These are phyloP conservation scores for Ctenoplectra terminalis DNA, from an alignment of 1,140 invertebrate genomes.

Conservation along the genomic window DNA sequence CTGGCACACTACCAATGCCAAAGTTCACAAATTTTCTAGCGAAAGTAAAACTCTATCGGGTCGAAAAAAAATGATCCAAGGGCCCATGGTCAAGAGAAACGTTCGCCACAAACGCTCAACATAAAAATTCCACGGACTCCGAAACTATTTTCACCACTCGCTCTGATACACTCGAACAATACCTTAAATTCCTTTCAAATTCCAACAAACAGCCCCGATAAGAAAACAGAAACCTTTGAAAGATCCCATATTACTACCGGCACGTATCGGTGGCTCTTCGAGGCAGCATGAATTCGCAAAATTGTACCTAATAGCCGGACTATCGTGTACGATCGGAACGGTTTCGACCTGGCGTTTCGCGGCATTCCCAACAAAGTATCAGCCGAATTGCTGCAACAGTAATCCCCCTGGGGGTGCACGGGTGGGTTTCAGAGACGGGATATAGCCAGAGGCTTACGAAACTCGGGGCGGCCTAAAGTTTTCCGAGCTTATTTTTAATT, in stretches of 20 bases:
- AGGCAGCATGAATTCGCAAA: slow-evolving; percentile 17
- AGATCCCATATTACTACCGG: neutral
- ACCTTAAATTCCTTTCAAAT: neutral
- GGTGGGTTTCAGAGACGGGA: neutral
- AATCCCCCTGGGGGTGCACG: neutral
- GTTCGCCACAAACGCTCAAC: neutral
- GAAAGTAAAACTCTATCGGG: too few relatives aligned
- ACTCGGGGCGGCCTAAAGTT: slow-evolving; percentile 28
- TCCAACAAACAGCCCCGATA: neutral
- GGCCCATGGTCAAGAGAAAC: neutral
- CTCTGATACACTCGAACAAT: neutral
- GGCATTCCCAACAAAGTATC: slow-evolving; percentile 37
- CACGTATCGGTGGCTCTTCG: neutral
- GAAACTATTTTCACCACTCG: neutral
- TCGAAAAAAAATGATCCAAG: too few relatives aligned
- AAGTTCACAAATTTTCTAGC: too few relatives aligned
- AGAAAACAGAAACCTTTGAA: neutral
- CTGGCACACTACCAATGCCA: too few relatives aligned
- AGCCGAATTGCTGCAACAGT: slow-evolving; percentile 11
- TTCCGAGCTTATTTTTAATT: slow-evolving; percentile 49
- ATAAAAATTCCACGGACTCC: neutral
- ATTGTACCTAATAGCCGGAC: slow-evolving; percentile 35
- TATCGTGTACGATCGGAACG: slow-evolving; percentile 26
- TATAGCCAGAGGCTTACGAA: slow-evolving; percentile 19
- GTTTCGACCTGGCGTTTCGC: neutral